Base-by-base conservation (phyloP, 1,140 invertebrate genomes). In the Lepidurus apus region DNA sequence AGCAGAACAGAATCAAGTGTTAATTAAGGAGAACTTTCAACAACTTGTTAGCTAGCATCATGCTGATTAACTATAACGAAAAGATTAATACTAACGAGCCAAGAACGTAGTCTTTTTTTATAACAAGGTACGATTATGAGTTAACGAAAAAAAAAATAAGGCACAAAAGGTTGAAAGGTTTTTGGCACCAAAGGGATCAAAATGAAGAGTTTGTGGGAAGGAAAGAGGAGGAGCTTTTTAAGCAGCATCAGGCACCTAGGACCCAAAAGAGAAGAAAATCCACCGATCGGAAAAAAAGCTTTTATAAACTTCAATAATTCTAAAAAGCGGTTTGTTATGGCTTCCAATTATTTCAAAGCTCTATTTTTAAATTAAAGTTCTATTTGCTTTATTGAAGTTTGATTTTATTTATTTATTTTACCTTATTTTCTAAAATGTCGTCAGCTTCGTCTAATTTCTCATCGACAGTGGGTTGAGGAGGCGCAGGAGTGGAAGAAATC, bases 401-500 rank as follows among this genome's bases (percentile, higher is more conserved):
- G 43, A 24, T 10, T 44, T 43, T 21, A 53, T 24, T 65, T 45
- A 24, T 26, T 6, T 21, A n/a, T 77, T 43, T 75, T 76, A 42
- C 43, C n/a, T 47, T 74, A 43, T 24, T 42, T 10, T 45, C 34
- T 10, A 43, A 42, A 73, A 65, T 65, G 53, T 65, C 53, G 17
- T n/a, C 74, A 45, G 43, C 43, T 74, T 17, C 17, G 4, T 21
- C 44, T 21, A 43, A 42, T 13, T 26, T 76, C 42, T 43, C 43
- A n/a, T 79, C 53, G 13, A 74, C 42, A 45, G n/a, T 65, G 8
- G 43, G 74, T 34, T 73, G 43, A 13, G 26, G 42, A 73, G 24
- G 45, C 76, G 5, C 43, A 42, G 26, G 44, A 21, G 43, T 42
- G 42, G 21, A 45, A 2, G 74, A 76, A 84, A 42, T 83, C 82